Percentiles rank a stretch among this genome's conserved stretches.
These are phyloP conservation scores for Salminus brasiliensis DNA, from an alignment of 2,113 vertebrate genomes.

Conservation along the genomic window DNA sequence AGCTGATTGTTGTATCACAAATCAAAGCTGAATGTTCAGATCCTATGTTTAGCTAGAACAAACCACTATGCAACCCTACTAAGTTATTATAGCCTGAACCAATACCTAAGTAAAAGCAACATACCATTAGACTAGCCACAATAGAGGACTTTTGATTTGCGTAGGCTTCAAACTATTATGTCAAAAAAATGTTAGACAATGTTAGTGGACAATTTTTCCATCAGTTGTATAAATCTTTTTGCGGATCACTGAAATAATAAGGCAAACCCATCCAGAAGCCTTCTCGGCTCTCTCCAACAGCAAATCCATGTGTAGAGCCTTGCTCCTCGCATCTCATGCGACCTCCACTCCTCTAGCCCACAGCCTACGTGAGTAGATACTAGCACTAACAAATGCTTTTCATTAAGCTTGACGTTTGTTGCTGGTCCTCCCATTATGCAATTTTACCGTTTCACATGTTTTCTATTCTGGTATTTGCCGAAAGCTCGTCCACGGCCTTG, in stretches of 20 bases:
- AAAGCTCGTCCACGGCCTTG: conserved; percentile 1
- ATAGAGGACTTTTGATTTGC: too few species aligned
- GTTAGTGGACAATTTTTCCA: too few species aligned
- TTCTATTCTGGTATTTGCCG: conserved; percentile 34
- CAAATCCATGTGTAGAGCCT: neutral
- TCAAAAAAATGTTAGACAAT: too few species aligned
- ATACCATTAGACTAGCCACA: too few species aligned
- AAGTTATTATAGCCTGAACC: too few species aligned
- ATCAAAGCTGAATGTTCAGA: too few species aligned
- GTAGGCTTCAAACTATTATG: too few species aligned
- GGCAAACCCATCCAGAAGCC: neutral
- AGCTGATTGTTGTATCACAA: too few species aligned
- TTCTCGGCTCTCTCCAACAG: neutral
- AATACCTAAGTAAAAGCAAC: too few species aligned
- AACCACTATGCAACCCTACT: too few species aligned
- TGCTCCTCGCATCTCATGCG: conserved; percentile 21
- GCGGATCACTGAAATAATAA: neutral
- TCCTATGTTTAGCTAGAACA: too few species aligned
- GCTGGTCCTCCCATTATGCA: conserved; percentile 22
- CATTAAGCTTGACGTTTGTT: conserved; percentile 40
- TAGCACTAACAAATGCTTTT: conserved; percentile 32
- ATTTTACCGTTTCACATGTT: conserved; percentile 34
- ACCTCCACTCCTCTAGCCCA: conserved; percentile 14
- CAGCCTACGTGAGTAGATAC: conserved; percentile 29
- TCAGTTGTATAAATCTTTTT: neutral